Base-by-base conservation (phyloP, 2,888 invertebrate genomes). In the Sminthurides aquaticus region DNA sequence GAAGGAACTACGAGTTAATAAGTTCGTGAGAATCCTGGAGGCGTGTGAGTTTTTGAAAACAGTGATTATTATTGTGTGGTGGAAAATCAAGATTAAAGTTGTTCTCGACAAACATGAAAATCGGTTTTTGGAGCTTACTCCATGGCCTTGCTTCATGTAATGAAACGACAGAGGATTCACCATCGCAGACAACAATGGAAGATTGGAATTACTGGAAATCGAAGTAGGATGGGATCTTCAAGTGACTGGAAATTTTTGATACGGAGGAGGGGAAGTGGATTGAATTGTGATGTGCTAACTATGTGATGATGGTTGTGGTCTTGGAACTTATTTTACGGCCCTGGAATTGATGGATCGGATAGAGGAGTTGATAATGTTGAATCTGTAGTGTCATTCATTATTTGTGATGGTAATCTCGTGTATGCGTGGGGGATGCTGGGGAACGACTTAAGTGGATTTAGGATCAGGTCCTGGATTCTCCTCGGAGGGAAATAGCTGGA, bases 361-460 rank as follows among this genome's bases (percentile, higher is more conserved):
- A 34, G 43, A n/a, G 43, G 43, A 34, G 43, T 34, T 15, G 8
- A 34, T 34, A 34, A 5, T 34, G 5, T 34, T 15, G 43, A 34
- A 34, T 11, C 8, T 34, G 43, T 34, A 34, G 43, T 34, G 43
- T 34, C 43, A 34, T 34, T 34, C 43, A 34, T 34, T 34, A 34
- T 34, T 34, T 34, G 43, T 34, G 43, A 34, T 34, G 43, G 43
- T 34, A 34, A 34, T 34, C 43, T 34, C 8, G 15, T 34, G 43
- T 34, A 34, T 34, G 43, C 43, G 43, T 34, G 43, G 43, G 43
- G 43, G 43, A 34, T 34, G 15, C 43, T 20, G 52, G 20, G 20
- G 52, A 8, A 52, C 11, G 52, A 52, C 52, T 52, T 52, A 52
- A 52, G 52, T 52, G 52, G 52, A 52, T 52, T 52, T 52, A 22